Base-by-base conservation (phyloP, 2,797 vertebrate genomes). In the Lithobates sylvaticus region DNA sequence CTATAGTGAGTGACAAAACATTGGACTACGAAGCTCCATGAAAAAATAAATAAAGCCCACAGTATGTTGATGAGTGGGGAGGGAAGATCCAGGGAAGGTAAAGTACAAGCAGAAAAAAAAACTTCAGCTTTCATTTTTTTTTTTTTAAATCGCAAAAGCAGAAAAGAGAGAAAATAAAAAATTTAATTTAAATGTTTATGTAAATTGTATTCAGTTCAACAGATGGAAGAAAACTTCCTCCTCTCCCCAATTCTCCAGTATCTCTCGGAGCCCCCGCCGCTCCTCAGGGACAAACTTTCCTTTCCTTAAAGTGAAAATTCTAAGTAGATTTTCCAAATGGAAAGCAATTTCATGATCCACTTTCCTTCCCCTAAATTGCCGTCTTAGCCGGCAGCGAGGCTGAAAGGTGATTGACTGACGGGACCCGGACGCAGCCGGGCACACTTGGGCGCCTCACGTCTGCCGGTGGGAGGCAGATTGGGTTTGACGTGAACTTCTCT, bases 391-490 rank as follows among this genome's bases (percentile, higher is more conserved):
- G 65, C 65, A n/a, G 78, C 13, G 5, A 23, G 12, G 36, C 34
- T 42, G 32, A 36, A n/a, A 84, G 78, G 65, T 0, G 87, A 85
- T 88, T 84, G 87, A 70, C 61, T 0, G 58, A 64, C 54, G 84
- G 69, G 29, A 74, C 50, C 70, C 23, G 80, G 71, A 36, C 29
- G 80, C 69, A 36, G 47, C 18, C 13, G 8, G 8, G 50, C 50
- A 32, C n/a, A 18, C 47, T 10, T 47, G 18, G 10, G 54, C 23
- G 64, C 34, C 39, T 29, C 7, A 47, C 21, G 23, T 69, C 78
- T 89, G 88, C 89, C 21, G 54, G 54, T 23, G 54, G 54, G 8
- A 23, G 21, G 54, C 54, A 61, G 21, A 61, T 70, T 68, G 47
- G 10, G 81, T 69, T 15, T 2, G 32, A 88, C 71, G 12, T 1